phyloP scores from a whole-genome alignment of 2,888 invertebrate genomes.

The Abscondita cerata region DNA sequence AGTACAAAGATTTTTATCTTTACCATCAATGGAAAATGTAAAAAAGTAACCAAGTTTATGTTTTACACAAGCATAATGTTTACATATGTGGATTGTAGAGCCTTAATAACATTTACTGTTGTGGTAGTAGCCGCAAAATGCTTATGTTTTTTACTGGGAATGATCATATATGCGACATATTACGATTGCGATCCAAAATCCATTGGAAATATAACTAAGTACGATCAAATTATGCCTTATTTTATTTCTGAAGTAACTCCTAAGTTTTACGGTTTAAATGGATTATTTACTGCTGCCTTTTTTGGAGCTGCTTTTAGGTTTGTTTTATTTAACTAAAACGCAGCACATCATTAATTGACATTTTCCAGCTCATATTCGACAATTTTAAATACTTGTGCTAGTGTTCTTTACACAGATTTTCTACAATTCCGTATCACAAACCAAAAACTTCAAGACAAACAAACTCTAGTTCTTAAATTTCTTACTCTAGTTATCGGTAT shows the following conservation, averaged over 20 bases:
- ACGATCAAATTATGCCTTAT: conserved; percentile 67
- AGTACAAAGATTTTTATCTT: too few species aligned
- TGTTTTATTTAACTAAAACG: too few species aligned
- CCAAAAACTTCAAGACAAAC: conserved; percentile 60
- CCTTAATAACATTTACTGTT: too few species aligned
- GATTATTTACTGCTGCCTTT: conserved; percentile 74
- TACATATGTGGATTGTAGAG: too few species aligned
- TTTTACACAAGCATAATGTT: background rate
- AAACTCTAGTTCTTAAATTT: conserved; percentile 66
- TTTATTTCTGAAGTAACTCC: conserved; percentile 72
- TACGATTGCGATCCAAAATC: conserved; percentile 68
- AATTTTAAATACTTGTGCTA: conserved; percentile 65
- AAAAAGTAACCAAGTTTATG: conserved; percentile 52
- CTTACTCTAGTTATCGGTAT: conserved; percentile 62
- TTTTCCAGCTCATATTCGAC: conserved; percentile 65
- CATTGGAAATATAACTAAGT: conserved; percentile 63
- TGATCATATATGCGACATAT: conserved; percentile 69
- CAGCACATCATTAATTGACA: background rate
- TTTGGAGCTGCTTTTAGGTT: conserved; percentile 75
- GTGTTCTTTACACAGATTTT: conserved; percentile 68
- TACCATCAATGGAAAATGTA: too few species aligned
- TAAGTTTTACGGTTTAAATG: conserved; percentile 72
- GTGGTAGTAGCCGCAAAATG: background rate
- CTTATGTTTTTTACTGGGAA: conserved; percentile 63
- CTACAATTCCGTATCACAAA: conserved; percentile 62